phyloP scores from a whole-genome alignment of 2,113 vertebrate species.

The Barbus barbus region DNA sequence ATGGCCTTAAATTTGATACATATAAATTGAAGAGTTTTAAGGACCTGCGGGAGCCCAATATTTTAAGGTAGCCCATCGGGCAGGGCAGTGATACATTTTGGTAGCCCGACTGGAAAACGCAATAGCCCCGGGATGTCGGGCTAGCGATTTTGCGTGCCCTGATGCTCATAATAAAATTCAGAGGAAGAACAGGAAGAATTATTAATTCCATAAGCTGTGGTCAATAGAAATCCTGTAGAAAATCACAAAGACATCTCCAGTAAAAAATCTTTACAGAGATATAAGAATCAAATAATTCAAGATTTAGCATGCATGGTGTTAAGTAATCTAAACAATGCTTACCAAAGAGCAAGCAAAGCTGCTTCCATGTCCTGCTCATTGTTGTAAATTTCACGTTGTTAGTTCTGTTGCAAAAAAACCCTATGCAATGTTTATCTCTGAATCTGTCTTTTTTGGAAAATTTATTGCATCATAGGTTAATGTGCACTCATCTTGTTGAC shows the following conservation, averaged over 20 bases:
- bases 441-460: neutral
- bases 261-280: neutral
- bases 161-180: neutral
- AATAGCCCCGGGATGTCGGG: too few species aligned
- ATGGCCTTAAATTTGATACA: too few species aligned
- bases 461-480: neutral
- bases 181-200: neutral
- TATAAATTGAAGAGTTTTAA: too few species aligned
- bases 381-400: neutral
- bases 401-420: neutral
- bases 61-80: too few species aligned
- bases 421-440: neutral
- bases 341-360: slow-evolving; percentile 42
- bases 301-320: neutral
- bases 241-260: slow-evolving; percentile 5
- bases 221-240: slow-evolving; percentile 36
- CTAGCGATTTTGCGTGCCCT: too few species aligned
- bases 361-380: neutral
- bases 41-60: too few species aligned
- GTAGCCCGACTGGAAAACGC: too few species aligned
- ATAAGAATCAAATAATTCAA: neutral
- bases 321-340: neutral
- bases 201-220: neutral
- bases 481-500: neutral
- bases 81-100: too few species aligned